These are phyloP conservation scores for Urechis unicinctus DNA, from an alignment of 2,888 invertebrate genomes.

Conservation along the genomic window DNA sequence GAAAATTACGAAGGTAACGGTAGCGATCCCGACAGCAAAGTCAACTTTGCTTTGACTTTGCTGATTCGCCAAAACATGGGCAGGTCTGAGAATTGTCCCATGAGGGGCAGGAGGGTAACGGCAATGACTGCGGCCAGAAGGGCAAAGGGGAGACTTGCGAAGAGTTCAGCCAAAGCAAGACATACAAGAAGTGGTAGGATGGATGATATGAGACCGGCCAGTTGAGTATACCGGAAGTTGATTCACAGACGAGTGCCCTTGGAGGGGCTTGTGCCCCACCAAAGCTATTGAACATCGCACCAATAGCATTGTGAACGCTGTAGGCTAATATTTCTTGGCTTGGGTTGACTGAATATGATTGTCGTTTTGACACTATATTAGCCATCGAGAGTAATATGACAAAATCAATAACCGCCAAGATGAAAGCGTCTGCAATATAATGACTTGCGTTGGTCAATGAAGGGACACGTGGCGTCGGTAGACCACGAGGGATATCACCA, in stretches of 20 bases:
- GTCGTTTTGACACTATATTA: too few relatives aligned
- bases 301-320: conserved; percentile 45
- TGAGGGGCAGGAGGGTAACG: conserved; percentile 50
- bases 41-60: too few relatives aligned
- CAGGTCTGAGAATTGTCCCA: conserved; percentile 65
- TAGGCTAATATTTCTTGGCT: conserved; percentile 48
- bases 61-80: conserved; percentile 67
- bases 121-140: conserved; percentile 52
- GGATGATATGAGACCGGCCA: conserved; percentile 31
- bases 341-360: conserved; percentile 23
- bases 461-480: conserved; percentile 37
- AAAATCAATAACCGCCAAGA: too few relatives aligned
- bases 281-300: conserved; percentile 51
- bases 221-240: conserved; percentile 33
- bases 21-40: conserved; percentile 55
- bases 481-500: conserved; percentile 32
- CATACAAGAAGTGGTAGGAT: too few relatives aligned
- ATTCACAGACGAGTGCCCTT: conserved; percentile 39
- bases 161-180: conserved; percentile 44
- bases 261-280: too few relatives aligned
- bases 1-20: conserved; percentile 34
- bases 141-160: conserved; percentile 38
- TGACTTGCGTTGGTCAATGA: conserved; percentile 25
- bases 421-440: conserved; percentile 26
- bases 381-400: conserved; percentile 21